These are phyloP conservation scores for Onychomys leucogaster DNA, from an alignment of 2,797 vertebrate genomes.

Conservation along the genomic window DNA sequence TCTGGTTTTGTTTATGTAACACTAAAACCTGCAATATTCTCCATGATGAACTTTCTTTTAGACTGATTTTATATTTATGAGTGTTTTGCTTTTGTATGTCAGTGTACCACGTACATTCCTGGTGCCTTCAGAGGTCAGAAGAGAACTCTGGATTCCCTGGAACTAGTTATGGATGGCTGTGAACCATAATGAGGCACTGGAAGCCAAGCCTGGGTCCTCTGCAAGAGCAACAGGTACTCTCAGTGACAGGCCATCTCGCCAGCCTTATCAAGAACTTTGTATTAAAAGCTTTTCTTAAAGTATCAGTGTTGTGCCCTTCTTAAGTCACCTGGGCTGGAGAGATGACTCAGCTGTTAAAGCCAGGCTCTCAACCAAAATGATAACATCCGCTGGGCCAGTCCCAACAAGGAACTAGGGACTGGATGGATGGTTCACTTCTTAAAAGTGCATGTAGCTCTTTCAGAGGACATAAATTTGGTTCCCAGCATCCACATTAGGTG, in stretches of 20 bases:
- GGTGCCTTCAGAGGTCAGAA: neutral
- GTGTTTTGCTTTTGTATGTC: neutral
- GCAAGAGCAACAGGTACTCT: neutral
- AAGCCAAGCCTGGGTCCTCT: neutral
- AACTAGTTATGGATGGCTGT: neutral
- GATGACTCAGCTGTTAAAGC: neutral
- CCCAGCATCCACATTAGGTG: neutral
- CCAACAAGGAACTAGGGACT: conserved; percentile 32
- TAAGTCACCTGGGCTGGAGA: neutral
- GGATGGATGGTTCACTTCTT: neutral
- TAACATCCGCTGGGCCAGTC: conserved; percentile 16
- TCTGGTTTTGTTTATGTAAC: conserved; percentile 15
- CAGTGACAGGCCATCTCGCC: neutral
- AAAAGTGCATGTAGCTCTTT: neutral
- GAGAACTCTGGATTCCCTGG: neutral
- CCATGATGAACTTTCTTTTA: neutral
- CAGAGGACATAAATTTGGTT: neutral
- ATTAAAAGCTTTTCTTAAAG: conserved; percentile 8
- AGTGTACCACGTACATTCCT: neutral
- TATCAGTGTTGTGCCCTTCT: conserved; percentile 23
- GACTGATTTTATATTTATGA: neutral
- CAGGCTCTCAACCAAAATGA: neutral
- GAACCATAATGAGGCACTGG: neutral
- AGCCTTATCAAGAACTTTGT: conserved; percentile 9
- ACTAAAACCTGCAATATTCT: neutral